A percentile compares a stretch with the other conserved stretches of the same genome.
These are phyloP conservation scores for Agapornis roseicollis DNA, from an alignment of 2,113 vertebrate species.

Conservation along the genomic window DNA sequence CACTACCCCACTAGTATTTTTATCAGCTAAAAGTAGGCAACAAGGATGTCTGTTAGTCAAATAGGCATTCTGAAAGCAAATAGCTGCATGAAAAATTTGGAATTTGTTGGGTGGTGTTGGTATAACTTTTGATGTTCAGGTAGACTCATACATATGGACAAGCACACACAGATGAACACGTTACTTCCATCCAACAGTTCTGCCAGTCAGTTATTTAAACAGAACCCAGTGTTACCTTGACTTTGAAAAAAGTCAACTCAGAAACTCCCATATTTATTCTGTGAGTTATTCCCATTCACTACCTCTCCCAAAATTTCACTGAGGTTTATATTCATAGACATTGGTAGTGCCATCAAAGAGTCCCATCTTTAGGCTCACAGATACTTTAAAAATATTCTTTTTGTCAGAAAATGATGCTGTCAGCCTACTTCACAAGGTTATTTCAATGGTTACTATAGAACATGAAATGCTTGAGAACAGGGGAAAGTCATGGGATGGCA, in stretches of 20 bases:
- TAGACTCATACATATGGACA: background rate
- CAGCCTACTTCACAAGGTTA: background rate
- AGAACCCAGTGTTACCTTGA: background rate
- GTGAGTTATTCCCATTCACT: background rate
- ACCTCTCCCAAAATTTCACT: background rate
- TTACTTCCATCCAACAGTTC: background rate
- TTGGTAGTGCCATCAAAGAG: accelerated
- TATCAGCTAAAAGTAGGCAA: background rate
- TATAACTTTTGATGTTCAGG: background rate
- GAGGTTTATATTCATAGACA: background rate
- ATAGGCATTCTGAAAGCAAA: background rate
- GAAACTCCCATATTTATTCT: background rate
- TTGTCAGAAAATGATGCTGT: background rate
- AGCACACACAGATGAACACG: background rate
- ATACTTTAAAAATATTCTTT: background rate
- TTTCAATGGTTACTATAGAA: background rate
- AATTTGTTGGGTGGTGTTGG: accelerated
- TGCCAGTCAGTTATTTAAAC: background rate
- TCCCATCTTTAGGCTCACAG: background rate
- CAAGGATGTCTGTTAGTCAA: background rate
- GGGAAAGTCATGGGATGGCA: background rate
- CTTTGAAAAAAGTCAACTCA: background rate
- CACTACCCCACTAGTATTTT: background rate
- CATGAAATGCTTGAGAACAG: accelerated
- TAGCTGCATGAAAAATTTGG: background rate